Evolutionary conservation across 2,888 invertebrate species (phyloP).

Genomic region (Marasmarcha lunaedactyla): DNA sequence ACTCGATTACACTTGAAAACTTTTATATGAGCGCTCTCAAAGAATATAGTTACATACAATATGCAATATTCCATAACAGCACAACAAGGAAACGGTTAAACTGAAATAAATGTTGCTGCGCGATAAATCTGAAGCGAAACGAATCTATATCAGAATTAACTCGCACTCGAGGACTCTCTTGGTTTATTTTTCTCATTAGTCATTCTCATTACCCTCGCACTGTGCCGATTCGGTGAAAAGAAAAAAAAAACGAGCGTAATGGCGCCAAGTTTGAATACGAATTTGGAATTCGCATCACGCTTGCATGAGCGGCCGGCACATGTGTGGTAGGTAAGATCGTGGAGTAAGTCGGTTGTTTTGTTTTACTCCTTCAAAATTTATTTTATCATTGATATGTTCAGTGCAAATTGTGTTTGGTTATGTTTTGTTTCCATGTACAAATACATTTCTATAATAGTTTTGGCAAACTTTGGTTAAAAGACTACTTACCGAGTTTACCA

Average conservation of each 20-base stretch:
- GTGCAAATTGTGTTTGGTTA: too few relatives aligned
- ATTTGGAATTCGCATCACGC: background rate
- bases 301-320: background rate
- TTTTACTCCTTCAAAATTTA: too few relatives aligned
- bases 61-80: background rate
- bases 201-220: slow-evolving; percentile 8
- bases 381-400: too few relatives aligned
- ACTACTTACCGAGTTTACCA: too few relatives aligned
- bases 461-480: too few relatives aligned
- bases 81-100: background rate
- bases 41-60: background rate
- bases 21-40: too few relatives aligned
- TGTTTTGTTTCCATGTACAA: too few relatives aligned
- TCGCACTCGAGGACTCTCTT: background rate
- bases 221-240: slow-evolving; percentile 6
- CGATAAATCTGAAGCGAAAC: background rate
- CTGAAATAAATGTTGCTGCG: background rate
- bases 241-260: slow-evolving; percentile 4
- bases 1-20: too few relatives aligned
- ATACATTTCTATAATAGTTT: too few relatives aligned
- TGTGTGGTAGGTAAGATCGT: too few relatives aligned
- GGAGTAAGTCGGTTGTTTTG: too few relatives aligned
- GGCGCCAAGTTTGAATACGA: slow-evolving; percentile 5
- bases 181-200: slow-evolving; percentile 7
- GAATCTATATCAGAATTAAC: background rate